phyloP scores from a whole-genome alignment of 2,888 invertebrate species.

The Epinotia demarniana region DNA sequence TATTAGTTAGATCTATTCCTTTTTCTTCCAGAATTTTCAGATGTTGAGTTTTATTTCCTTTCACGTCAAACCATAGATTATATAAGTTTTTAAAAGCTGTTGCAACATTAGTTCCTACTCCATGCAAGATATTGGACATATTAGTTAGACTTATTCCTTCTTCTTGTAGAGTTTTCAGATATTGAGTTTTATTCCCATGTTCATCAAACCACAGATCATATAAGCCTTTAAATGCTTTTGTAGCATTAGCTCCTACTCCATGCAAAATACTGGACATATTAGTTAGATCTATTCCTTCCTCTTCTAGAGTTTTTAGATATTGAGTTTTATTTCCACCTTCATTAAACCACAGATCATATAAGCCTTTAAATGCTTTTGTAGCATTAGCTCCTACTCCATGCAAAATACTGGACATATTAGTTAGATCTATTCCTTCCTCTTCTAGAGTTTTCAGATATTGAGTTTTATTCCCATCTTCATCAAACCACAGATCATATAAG shows the following conservation, averaged over 20 bases:
- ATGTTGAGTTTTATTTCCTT: conserved; percentile 49
- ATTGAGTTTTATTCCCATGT: conserved; percentile 48
- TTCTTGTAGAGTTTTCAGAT: conserved; percentile 42
- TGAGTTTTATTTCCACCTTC: conserved; percentile 55
- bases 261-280: conserved; percentile 7
- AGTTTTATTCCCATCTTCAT: conserved; percentile 53
- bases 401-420: conserved; percentile 49
- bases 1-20: conserved; percentile 46
- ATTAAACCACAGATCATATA: conserved; percentile 57
- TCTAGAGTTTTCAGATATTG: conserved; percentile 44
- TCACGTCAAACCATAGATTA: conserved; percentile 15
- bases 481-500: conserved; percentile 56
- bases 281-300: conserved; percentile 45
- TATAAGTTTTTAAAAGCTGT: conserved; percentile 11
- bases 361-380: conserved; percentile 48
- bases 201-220: conserved; percentile 56
- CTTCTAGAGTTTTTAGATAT: conserved; percentile 53
- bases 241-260: not conserved
- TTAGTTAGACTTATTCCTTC: conserved; percentile 46
- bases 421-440: conserved; percentile 47
- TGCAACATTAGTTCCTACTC: not conserved
- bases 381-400: conserved; percentile 52
- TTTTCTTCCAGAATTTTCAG: conserved; percentile 47
- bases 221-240: conserved; percentile 54
- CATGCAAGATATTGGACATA: conserved; percentile 12